Evolutionary conservation across 2,888 invertebrate genomes (phyloP).

Genomic region (Trachelus stipa): DNA sequence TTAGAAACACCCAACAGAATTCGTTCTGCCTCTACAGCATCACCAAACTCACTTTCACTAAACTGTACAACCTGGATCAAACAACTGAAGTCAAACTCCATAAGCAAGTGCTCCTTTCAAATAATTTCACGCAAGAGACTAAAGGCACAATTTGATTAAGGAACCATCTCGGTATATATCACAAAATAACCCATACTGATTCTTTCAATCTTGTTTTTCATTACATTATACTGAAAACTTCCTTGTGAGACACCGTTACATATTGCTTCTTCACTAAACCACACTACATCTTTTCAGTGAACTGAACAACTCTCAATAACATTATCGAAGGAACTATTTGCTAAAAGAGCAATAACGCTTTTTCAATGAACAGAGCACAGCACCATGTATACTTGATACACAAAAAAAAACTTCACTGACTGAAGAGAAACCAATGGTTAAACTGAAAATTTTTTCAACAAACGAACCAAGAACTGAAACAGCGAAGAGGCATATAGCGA

Average conservation of each 20-base stretch:
- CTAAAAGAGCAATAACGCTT: not conserved
- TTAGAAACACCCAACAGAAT: slow-evolving; percentile 8
- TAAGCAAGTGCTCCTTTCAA: not conserved
- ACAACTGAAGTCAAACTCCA: not conserved
- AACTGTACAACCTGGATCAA: not conserved
- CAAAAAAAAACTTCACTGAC: not conserved
- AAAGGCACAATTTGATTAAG: not conserved
- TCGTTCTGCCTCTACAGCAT: not conserved
- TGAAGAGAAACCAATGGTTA: not conserved
- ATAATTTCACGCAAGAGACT: not conserved
- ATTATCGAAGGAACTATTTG: not conserved
- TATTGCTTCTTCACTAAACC: not conserved
- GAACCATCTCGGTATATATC: not conserved
- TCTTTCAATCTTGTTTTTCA: not conserved
- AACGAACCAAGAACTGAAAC: not conserved
- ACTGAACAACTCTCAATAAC: not conserved
- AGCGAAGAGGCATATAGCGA: not conserved
- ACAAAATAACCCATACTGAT: not conserved
- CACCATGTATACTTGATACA: not conserved
- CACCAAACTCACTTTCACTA: slow-evolving; percentile 6
- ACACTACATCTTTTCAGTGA: not conserved
- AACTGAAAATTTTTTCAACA: not conserved
- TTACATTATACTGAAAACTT: not conserved
- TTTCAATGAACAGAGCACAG: not conserved
- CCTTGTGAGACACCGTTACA: not conserved